Conservation (phyloP, 2,888 invertebrate genomes). For the Rhagonycha fulva region DNA sequence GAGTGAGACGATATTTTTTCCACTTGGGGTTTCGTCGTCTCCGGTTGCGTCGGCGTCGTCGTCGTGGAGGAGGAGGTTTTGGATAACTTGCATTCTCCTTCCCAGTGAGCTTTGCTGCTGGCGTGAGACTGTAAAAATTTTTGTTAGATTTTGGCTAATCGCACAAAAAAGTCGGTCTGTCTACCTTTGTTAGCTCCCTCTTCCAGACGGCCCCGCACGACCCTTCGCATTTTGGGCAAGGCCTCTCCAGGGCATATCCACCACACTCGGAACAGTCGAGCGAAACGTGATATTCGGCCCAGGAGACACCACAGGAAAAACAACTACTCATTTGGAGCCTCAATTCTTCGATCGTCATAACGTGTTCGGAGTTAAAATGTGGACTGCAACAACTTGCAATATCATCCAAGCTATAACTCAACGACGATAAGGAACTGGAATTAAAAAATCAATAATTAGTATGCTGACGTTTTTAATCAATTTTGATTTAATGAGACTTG, state of each 20-base stretch:
- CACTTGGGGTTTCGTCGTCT: constrained; percentile 58
- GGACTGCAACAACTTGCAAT: constrained; percentile 42
- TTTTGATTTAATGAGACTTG: background rate
- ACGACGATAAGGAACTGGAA: constrained; percentile 50
- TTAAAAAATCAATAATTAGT: background rate
- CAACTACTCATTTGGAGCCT: constrained; percentile 73
- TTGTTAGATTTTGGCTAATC: background rate
- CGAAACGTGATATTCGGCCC: constrained; percentile 78
- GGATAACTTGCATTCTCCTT: constrained; percentile 62
- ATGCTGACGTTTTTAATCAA: background rate
- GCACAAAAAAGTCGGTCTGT: constrained; percentile 44
- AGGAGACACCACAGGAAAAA: constrained; percentile 80
- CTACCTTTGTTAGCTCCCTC: constrained; percentile 77
- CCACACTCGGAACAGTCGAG: constrained; percentile 81
- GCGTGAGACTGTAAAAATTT: constrained; percentile 67
- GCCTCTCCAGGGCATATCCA: constrained; percentile 74
- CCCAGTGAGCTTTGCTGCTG: constrained; percentile 72
- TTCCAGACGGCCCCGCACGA: constrained; percentile 74
- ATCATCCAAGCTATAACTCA: constrained; percentile 54
- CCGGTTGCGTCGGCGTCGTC: constrained; percentile 23
- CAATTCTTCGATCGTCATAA: constrained; percentile 72
- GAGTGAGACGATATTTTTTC: constrained; percentile 60
- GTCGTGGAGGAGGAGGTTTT: constrained; percentile 14
- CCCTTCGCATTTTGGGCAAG: constrained; percentile 77
- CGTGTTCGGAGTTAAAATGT: constrained; percentile 54